phyloP scores from a whole-genome alignment of 2,797 vertebrate genomes.

The Rhabdomys pumilio region DNA sequence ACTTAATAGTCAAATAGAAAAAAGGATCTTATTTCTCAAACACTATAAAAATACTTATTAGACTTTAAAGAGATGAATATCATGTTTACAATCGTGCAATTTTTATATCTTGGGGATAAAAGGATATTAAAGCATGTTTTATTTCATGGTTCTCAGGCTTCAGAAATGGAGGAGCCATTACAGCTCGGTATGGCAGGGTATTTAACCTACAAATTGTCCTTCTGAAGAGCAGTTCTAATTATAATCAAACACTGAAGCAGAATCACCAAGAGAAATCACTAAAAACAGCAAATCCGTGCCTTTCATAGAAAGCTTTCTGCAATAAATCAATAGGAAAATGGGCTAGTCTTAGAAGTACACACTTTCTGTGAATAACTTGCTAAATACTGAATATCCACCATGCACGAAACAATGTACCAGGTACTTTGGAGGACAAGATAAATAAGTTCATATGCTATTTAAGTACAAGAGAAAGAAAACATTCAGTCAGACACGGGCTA shows the following conservation, averaged over 20 bases:
- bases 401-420: background rate
- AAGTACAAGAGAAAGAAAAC: slow-evolving; percentile 14
- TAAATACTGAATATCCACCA: background rate
- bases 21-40: slow-evolving; percentile 37
- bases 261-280: background rate
- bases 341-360: background rate
- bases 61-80: slow-evolving; percentile 32
- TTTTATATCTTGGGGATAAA: slow-evolving; percentile 46
- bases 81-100: background rate
- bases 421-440: slow-evolving; percentile 4
- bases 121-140: slow-evolving; percentile 23
- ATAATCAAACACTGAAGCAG: slow-evolving; percentile 32
- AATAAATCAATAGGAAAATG: slow-evolving; percentile 45
- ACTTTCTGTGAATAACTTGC: background rate
- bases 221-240: background rate
- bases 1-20: slow-evolving; percentile 46
- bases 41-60: background rate
- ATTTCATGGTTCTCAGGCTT: slow-evolving; percentile 14
- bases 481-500: slow-evolving; percentile 10
- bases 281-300: background rate
- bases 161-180: background rate
- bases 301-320: background rate
- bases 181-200: background rate
- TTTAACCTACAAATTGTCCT: background rate
- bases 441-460: background rate